Evolutionary conservation across 2,888 invertebrate genomes (phyloP).

Genomic region (Habrosyne pyritoides): DNA sequence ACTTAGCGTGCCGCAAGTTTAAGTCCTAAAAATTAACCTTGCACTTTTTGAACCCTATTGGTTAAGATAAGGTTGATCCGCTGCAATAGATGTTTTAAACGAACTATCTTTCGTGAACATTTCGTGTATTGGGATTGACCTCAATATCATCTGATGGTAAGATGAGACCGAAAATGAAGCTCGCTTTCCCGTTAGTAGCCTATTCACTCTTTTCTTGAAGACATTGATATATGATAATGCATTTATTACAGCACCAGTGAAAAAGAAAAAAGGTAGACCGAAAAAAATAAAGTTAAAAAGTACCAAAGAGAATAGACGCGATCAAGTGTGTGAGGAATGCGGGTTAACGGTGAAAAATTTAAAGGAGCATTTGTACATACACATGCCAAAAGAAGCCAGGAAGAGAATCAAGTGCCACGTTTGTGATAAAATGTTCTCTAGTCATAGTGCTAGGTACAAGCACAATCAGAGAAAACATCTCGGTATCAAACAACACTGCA

Average conservation of each 20-base stretch:
- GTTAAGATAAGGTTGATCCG: too few species aligned
- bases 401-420: constrained; percentile 49
- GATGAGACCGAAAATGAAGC: too few species aligned
- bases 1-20: too few species aligned
- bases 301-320: constrained; percentile 16
- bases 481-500: constrained; percentile 59
- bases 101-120: too few species aligned
- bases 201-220: too few species aligned
- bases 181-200: too few species aligned
- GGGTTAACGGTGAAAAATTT: constrained; percentile 62
- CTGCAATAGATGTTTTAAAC: too few species aligned
- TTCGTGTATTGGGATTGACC: too few species aligned
- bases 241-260: constrained; percentile 36
- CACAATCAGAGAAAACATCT: constrained; percentile 67
- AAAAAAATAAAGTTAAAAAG: constrained; percentile 26
- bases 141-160: too few species aligned
- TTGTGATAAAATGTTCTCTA: constrained; percentile 60
- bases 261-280: constrained; percentile 32
- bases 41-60: too few species aligned
- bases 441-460: constrained; percentile 45
- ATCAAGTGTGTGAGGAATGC: constrained; percentile 66
- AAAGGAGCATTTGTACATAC: constrained; percentile 49
- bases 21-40: too few species aligned
- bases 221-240: too few species aligned
- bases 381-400: constrained; percentile 42